Percentiles rank a stretch among this genome's conserved stretches.
Conservation (phyloP, 2,113 vertebrate genomes). For the Ceratotherium simum region DNA sequence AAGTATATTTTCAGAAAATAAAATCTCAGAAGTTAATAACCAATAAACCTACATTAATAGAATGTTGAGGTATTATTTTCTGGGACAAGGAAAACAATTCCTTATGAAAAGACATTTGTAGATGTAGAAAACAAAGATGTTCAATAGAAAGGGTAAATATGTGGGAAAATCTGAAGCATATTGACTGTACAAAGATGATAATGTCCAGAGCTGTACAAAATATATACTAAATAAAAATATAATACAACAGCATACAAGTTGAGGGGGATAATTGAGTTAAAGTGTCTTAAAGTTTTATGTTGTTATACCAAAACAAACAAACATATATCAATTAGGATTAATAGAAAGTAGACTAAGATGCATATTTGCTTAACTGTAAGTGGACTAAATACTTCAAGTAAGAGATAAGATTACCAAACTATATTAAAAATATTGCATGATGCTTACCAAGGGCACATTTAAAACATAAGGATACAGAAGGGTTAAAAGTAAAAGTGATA, state of each 20-base stretch:
- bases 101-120: neutral
- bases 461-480: neutral
- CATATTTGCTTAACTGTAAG: neutral
- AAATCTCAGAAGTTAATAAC: neutral
- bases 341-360: neutral
- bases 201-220: neutral
- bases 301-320: neutral
- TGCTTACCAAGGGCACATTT: neutral
- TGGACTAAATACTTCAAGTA: neutral
- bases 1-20: neutral
- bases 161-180: neutral
- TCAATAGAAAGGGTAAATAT: neutral
- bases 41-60: neutral
- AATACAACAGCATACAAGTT: neutral
- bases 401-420: neutral
- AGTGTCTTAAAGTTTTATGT: neutral
- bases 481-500: neutral
- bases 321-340: neutral
- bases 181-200: neutral
- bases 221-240: neutral
- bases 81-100: neutral
- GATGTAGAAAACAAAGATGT: neutral
- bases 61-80: neutral
- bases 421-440: neutral
- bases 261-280: neutral